Percentiles rank a stretch among this genome's conserved stretches.
Evolutionary conservation across 2,888 invertebrate genomes (phyloP).

Genomic region (Drosophila quinaria): DNA sequence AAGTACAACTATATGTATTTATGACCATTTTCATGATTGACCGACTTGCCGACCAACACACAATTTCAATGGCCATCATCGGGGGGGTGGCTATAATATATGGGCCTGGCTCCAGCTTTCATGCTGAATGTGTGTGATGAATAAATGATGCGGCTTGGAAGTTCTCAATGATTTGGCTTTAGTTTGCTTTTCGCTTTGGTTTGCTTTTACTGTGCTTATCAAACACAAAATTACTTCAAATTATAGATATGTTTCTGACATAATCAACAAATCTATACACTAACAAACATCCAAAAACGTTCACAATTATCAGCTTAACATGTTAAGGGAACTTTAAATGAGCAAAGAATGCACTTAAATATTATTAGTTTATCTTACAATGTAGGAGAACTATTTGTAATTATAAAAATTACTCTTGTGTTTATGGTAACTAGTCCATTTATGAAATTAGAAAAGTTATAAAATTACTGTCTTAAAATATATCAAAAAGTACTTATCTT

Average conservation of each 20-base stretch:
- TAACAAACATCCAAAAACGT: constrained; percentile 1
- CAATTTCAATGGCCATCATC: constrained; percentile 41
- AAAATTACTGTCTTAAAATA: not conserved
- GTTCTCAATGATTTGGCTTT: constrained; percentile 70
- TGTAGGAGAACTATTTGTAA: not conserved
- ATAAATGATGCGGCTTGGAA: constrained; percentile 76
- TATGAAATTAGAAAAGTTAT: not conserved
- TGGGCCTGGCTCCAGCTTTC: constrained; percentile 58
- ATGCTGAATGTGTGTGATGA: constrained; percentile 71
- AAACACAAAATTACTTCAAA: constrained; percentile 13
- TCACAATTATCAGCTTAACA: constrained; percentile 2
- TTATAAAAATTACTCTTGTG: not conserved
- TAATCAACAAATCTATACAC: constrained; percentile 35
- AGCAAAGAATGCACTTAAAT: not conserved
- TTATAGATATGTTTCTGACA: constrained; percentile 32
- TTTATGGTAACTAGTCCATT: no score
- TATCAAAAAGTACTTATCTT: not conserved
- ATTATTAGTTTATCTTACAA: not conserved
- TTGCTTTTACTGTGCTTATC: constrained; percentile 20
- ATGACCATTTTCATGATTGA: constrained; percentile 77
- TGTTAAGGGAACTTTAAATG: not conserved
- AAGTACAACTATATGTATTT: constrained; percentile 51
- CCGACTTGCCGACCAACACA: constrained; percentile 51
- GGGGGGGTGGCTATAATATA: constrained; percentile 47
- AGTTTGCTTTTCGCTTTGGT: constrained; percentile 60